Base-by-base conservation (phyloP, 2,888 invertebrate species). In the Leptopterna dolabrata region DNA sequence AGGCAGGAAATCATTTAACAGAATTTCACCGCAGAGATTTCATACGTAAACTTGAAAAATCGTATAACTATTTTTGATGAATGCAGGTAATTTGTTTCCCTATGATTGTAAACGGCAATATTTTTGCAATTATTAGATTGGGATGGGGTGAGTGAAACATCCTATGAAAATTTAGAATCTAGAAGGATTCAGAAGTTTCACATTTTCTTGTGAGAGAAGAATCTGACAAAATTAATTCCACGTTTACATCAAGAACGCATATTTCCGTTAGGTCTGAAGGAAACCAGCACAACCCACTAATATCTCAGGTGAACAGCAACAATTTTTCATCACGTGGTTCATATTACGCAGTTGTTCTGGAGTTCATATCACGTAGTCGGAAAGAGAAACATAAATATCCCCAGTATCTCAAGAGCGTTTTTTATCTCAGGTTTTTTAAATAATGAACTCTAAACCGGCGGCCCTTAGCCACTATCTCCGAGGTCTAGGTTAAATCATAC, bases 311-410 rank as follows among this genome's bases (percentile, higher is more conserved):
- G 19, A 63, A 63, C 24, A 63, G 24, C 63, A 63, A 13, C 63
- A 63, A 24, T 63, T 63, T 63, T 9, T 63, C 63, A 63, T 63
- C 63, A 63, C 9, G 63, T 36, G 81, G 30, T 43, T 78, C 78
- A 78, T 81, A 47, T 51, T 81, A 81, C 51, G 45, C 45, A 29
- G 81, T 81, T 78, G 78, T 24, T 78, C 78, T 45, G 78, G 41
- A 41, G 81, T 55, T 81, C 51, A 55, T 30, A 81, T 81, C 81
- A 81, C 81, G 81, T 81, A 81, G 81, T 29, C 78, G 45, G 29
- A 81, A 55, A 51, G 55, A 47, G 47, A 81, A 45, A 81, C 81
- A 81, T 51, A 81, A 45, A 51, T 51, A 55, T 45, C 27, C 30
- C n/a, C 51, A 13, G 47, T 24, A 30, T 55, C 51, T 51, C 14